Conservation (phyloP, 2,888 invertebrate genomes). For the Caenorhabditis drosophilae region DNA sequence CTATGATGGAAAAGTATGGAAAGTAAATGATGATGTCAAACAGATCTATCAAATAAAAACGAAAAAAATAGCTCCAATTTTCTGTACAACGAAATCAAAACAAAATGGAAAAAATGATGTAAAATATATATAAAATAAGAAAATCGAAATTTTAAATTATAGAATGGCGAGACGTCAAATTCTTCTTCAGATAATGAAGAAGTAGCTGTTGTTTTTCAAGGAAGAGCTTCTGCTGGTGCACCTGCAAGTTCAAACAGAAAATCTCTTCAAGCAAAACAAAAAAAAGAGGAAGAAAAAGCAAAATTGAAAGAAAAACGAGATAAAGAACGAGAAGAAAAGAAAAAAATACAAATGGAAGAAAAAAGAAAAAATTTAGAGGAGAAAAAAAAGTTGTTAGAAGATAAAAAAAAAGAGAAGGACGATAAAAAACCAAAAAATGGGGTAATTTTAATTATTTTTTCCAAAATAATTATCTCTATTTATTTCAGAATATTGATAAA, state of each 20-base stretch:
- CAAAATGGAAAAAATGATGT: background rate
- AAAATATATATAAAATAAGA: too few relatives aligned
- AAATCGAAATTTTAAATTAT: background rate
- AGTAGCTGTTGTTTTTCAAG: background rate
- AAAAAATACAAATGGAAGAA: slow-evolving; percentile 9
- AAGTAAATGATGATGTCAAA: slow-evolving; percentile 12
- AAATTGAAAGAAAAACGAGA: background rate
- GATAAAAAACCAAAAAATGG: slow-evolving; percentile 13
- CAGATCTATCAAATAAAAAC: slow-evolving; percentile 5
- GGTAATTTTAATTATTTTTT: slow-evolving; percentile 6
- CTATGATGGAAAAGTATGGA: slow-evolving; percentile 23
- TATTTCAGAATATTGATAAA: slow-evolving; percentile 12
- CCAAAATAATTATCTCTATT: slow-evolving; percentile 2
- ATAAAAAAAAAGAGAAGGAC: slow-evolving; percentile 8
- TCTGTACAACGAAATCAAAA: slow-evolving; percentile 6
- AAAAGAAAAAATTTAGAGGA: slow-evolving; percentile 19
- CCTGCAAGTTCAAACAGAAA: slow-evolving; percentile 6
- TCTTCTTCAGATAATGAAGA: background rate
- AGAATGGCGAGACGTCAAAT: background rate
- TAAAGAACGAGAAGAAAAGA: slow-evolving; percentile 5
- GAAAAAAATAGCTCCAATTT: slow-evolving; percentile 32
- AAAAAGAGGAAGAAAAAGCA: slow-evolving; percentile 1
- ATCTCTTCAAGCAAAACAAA: too few relatives aligned
- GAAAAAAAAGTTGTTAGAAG: slow-evolving; percentile 8
- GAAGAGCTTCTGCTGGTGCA: slow-evolving; percentile 3